These are phyloP conservation scores for Gymnocypris eckloni DNA, from an alignment of 2,797 vertebrate genomes.

Conservation along the genomic window DNA sequence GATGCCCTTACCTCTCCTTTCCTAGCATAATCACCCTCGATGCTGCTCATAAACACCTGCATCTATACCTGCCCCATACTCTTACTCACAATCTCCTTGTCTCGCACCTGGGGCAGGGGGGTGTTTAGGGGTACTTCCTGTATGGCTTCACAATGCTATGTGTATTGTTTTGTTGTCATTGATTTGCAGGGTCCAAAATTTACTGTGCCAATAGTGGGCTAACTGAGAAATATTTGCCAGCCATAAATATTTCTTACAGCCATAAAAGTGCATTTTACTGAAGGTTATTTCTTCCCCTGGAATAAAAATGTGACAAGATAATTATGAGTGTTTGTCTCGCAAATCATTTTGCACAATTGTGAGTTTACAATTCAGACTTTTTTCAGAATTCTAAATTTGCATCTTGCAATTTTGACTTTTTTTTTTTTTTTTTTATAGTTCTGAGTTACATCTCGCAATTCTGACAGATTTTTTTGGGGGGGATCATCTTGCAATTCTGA, in stretches of 20 bases:
- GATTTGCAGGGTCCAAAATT: slow-evolving; percentile 20
- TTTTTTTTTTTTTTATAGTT: not conserved
- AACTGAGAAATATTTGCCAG: not conserved
- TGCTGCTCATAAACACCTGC: slow-evolving; percentile 68
- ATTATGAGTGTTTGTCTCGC: not conserved
- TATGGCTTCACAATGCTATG: slow-evolving; percentile 13
- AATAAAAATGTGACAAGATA: not conserved
- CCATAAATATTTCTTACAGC: slow-evolving; percentile 4
- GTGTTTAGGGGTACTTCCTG: not conserved
- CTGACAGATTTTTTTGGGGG: too few species aligned
- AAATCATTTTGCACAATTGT: not conserved
- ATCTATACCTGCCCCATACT: slow-evolving; percentile 14
- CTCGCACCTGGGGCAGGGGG: not conserved
- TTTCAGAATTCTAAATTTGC: not conserved
- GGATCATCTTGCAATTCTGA: not conserved
- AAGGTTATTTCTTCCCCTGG: not conserved
- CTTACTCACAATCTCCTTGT: slow-evolving; percentile 6
- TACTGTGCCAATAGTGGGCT: not conserved
- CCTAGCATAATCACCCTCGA: slow-evolving; percentile 37
- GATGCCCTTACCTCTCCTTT: slow-evolving; percentile 42
- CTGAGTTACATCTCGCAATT: not conserved
- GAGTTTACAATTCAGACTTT: not conserved
- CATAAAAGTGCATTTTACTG: not conserved
- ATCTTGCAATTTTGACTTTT: not conserved
- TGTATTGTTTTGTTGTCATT: not conserved